Percentiles rank a stretch among this genome's conserved stretches.
Conservation (phyloP, 2,888 invertebrate genomes). For the Synergus gifuensis region DNA sequence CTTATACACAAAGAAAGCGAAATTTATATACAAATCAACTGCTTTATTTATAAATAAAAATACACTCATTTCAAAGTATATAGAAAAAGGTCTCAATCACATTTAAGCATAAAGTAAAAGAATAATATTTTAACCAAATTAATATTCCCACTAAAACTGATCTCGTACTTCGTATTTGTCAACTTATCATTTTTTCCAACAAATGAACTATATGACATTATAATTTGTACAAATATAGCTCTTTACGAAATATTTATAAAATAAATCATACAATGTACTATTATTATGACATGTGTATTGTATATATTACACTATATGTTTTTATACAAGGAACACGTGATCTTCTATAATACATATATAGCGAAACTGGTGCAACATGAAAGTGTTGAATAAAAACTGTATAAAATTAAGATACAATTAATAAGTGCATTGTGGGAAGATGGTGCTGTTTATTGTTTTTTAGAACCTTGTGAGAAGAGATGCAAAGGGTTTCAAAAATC, state of each 20-base stretch:
- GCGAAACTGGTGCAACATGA: conserved; percentile 17
- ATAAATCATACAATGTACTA: not conserved
- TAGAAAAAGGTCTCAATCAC: too few relatives aligned
- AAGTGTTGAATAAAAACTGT: conserved; percentile 42
- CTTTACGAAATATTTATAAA: not conserved
- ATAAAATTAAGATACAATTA: conserved; percentile 14
- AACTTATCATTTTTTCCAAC: too few relatives aligned
- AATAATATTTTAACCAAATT: too few relatives aligned
- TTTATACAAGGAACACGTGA: not conserved
- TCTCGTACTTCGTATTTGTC: too few relatives aligned
- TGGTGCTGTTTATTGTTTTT: conserved; percentile 36
- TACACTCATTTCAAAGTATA: too few relatives aligned
- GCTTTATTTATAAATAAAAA: too few relatives aligned
- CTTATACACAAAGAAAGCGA: too few relatives aligned
- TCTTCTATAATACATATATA: not conserved
- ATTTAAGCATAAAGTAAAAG: too few relatives aligned
- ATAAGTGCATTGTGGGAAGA: conserved; percentile 36
- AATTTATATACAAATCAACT: too few relatives aligned
- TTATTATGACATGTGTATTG: not conserved
- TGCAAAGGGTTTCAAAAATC: conserved; percentile 85
- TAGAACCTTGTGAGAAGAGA: conserved; percentile 80
- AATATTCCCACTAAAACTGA: too few relatives aligned
- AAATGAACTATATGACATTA: too few relatives aligned
- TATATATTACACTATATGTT: not conserved
- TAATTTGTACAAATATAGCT: not conserved